Evolutionary conservation across 2,888 invertebrate genomes (phyloP).

Genomic region (Orthosia incerta): DNA sequence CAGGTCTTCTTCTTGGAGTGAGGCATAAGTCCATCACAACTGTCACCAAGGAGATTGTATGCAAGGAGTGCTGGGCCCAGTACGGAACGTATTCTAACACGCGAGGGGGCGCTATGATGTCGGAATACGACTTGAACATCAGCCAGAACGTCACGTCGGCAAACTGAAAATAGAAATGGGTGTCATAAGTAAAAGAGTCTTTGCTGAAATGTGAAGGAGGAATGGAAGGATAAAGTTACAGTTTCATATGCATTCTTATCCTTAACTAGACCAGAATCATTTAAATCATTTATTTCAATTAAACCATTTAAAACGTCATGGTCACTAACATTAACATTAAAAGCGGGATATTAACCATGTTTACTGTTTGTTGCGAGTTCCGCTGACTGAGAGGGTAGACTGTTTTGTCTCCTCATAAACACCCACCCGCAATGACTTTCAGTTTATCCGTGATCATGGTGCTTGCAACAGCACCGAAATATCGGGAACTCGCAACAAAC

Average conservation of each 20-base stretch:
- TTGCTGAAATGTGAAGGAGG: neutral
- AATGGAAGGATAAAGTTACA: neutral
- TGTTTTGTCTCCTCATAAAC: too few species aligned
- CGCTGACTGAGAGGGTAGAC: too few species aligned
- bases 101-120: slow-evolving; percentile 68
- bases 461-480: too few species aligned
- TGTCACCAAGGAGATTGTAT: slow-evolving; percentile 71
- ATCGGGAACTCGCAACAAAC: too few species aligned
- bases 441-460: too few species aligned
- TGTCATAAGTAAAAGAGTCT: neutral
- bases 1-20: slow-evolving; percentile 72
- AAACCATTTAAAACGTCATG: too few species aligned
- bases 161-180: slow-evolving; percentile 69
- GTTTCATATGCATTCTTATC: neutral
- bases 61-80: slow-evolving; percentile 78
- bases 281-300: too few species aligned
- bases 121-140: slow-evolving; percentile 65
- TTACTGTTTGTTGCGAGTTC: too few species aligned
- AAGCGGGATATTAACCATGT: too few species aligned
- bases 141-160: slow-evolving; percentile 74
- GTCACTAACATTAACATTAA: too few species aligned
- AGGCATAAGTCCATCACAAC: slow-evolving; percentile 72
- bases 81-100: slow-evolving; percentile 72
- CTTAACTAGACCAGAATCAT: neutral
- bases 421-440: too few species aligned